Evolutionary conservation across 1,140 invertebrate genomes (phyloP).

Genomic region (Antheraea pernyi): DNA sequence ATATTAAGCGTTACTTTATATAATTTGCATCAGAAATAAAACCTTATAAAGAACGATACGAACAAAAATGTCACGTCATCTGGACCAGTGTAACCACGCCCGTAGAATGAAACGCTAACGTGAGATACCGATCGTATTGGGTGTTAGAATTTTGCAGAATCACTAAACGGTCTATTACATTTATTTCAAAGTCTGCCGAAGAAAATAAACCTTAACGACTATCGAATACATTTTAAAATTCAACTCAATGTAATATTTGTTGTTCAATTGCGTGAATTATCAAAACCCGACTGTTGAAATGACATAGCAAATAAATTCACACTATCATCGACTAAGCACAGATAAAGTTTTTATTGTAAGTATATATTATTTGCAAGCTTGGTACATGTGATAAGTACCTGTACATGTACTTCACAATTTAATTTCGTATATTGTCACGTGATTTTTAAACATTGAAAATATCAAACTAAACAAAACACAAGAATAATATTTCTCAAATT

Average conservation of each 20-base stretch:
- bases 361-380: no score
- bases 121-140: constrained; percentile 29
- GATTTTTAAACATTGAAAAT: no score
- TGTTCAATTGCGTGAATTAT: constrained; percentile 20
- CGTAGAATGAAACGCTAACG: constrained; percentile 31
- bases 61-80: constrained; percentile 28
- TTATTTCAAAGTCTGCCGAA: neutral
- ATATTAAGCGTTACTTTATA: constrained; percentile 26
- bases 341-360: no score
- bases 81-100: constrained; percentile 29
- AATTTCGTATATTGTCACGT: no score
- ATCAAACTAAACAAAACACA: no score
- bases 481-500: no score
- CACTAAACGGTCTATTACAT: constrained; percentile 20
- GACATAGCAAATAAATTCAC: constrained; percentile 27
- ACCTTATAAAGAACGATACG: constrained; percentile 24
- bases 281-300: constrained; percentile 30
- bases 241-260: neutral
- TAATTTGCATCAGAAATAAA: constrained; percentile 27
- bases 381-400: no score
- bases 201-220: constrained; percentile 5
- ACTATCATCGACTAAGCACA: constrained; percentile 20
- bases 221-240: neutral
- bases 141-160: constrained; percentile 26
- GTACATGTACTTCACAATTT: no score